A percentile compares a stretch with the other conserved stretches of the same genome.
Conservation (phyloP, 2,888 invertebrate genomes). For the Ernsta delagoae region DNA sequence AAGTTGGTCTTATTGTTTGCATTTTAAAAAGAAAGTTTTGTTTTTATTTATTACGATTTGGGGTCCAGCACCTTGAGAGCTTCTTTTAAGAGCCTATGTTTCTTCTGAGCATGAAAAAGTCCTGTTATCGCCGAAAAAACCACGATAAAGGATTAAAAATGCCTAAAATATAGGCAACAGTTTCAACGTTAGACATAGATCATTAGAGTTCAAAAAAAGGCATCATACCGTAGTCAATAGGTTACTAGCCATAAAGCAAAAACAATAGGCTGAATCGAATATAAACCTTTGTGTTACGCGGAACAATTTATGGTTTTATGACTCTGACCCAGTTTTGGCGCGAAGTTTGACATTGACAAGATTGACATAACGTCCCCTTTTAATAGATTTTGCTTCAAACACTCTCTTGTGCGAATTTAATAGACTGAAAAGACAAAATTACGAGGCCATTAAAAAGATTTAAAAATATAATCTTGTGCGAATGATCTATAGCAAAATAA, state of each 20-base stretch:
- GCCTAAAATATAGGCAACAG: slow-evolving; percentile 19
- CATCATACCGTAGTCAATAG: slow-evolving; percentile 10
- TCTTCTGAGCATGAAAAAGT: too few species aligned
- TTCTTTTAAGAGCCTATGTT: neutral
- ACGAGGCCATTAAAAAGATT: too few species aligned
- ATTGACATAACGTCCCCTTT: neutral
- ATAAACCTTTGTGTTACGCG: slow-evolving; percentile 25
- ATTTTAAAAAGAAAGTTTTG: neutral
- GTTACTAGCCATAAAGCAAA: slow-evolving; percentile 16
- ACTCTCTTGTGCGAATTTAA: too few species aligned
- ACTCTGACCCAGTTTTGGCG: slow-evolving; percentile 23
- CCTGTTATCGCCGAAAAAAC: neutral
- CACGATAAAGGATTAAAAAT: neutral
- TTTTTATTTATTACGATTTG: neutral
- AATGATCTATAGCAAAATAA: too few species aligned
- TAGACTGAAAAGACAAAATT: too few species aligned
- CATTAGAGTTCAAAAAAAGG: slow-evolving; percentile 12
- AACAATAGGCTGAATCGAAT: slow-evolving; percentile 26
- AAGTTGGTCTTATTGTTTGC: neutral
- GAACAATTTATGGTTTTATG: slow-evolving; percentile 21
- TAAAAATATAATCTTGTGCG: too few species aligned
- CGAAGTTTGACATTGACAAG: slow-evolving; percentile 6
- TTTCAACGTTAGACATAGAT: slow-evolving; percentile 5
- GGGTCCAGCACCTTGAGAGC: neutral
- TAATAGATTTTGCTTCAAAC: too few species aligned